phyloP scores from a whole-genome alignment of 2,888 invertebrate genomes.

The Aspidiotus rigidus region DNA sequence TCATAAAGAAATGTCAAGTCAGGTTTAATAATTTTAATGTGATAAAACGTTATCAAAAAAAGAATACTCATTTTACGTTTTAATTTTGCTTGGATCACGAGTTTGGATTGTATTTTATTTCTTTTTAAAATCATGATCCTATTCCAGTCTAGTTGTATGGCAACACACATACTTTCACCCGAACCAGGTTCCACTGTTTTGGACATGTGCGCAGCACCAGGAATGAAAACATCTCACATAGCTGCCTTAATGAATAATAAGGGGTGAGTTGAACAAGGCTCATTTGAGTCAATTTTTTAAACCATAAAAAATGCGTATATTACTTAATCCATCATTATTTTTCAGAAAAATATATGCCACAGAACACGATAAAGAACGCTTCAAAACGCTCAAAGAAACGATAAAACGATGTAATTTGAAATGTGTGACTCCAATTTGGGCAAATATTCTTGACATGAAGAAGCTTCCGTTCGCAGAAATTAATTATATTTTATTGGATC shows the following conservation, averaged over 20 bases:
- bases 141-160: conserved; percentile 80
- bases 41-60: no score
- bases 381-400: conserved; percentile 55
- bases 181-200: conserved; percentile 62
- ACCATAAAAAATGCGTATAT: background rate
- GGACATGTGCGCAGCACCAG: conserved; percentile 97
- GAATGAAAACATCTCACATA: conserved; percentile 88
- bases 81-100: background rate
- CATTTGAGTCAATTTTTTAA: background rate
- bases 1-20: background rate
- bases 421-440: conserved; percentile 43
- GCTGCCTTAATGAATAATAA: conserved; percentile 71
- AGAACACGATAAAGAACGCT: conserved; percentile 62
- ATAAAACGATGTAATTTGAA: conserved; percentile 56
- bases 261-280: conserved; percentile 46
- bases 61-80: background rate
- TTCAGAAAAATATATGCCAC: conserved; percentile 71
- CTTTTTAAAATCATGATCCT: conserved; percentile 39
- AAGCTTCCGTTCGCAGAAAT: conserved; percentile 49
- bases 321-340: conserved; percentile 29
- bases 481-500: conserved; percentile 85
- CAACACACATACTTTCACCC: conserved; percentile 69
- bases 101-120: conserved; percentile 29
- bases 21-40: background rate
- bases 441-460: conserved; percentile 8